Conservation (phyloP, 2,113 vertebrate species). For the Mirza zaza region DNA sequence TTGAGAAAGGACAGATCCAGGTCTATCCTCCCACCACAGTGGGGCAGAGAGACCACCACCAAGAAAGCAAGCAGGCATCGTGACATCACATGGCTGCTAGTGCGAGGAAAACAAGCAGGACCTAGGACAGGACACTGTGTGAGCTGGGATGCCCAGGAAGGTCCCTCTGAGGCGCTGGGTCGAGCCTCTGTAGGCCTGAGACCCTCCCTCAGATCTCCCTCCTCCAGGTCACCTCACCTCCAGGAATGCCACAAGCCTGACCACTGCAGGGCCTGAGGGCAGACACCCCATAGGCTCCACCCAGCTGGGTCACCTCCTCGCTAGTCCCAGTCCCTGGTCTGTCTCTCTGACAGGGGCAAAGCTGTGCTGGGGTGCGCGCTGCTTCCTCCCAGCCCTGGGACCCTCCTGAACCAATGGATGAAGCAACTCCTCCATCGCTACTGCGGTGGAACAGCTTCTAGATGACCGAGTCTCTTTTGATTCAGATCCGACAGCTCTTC, state of each 20-base stretch:
- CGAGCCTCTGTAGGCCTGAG: neutral
- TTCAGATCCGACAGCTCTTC: neutral
- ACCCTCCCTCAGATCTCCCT: neutral
- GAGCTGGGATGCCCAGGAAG: neutral
- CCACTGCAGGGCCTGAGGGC: neutral
- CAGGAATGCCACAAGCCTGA: neutral
- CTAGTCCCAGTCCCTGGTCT: neutral
- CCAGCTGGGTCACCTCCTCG: neutral
- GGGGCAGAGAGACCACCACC: neutral
- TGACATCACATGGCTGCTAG: neutral
- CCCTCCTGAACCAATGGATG: neutral
- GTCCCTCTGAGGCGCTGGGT: neutral
- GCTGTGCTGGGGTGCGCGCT: neutral
- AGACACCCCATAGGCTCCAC: neutral
- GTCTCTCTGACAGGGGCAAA: neutral
- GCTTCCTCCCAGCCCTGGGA: neutral
- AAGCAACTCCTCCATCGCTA: neutral
- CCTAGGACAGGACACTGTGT: neutral
- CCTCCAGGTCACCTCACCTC: neutral
- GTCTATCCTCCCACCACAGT: neutral
- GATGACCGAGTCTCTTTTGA: neutral
- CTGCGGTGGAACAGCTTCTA: neutral
- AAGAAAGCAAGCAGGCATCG: accelerated
- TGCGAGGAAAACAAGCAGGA: neutral
- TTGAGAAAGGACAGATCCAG: neutral